Base-by-base conservation (phyloP, 2,888 invertebrate species). In the Agriopis aurantiaria region DNA sequence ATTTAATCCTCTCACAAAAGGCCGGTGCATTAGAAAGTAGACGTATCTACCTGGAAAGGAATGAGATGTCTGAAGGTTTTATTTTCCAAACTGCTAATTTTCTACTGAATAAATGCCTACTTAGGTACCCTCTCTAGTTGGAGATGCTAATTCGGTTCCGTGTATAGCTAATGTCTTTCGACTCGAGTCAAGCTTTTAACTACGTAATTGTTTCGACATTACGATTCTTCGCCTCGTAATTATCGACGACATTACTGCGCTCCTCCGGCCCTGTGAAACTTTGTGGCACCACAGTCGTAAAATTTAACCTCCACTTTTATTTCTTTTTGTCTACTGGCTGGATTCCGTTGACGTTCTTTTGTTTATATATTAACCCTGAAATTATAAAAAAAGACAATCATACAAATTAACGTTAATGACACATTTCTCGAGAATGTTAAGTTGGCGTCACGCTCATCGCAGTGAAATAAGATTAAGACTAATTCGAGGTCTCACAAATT, bases 401-500 rank as follows among this genome's bases (percentile, higher is more conserved):
- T 89, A 88, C 81, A 88, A 91, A 92, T 92, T 90, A 93, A 91
- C 88, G 88, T 88, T 93, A 92, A 93, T 93, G 93, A 92, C 92
- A 93, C 87, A 93, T 92, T 89, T 88, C 88, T 90, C 84, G 85
- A 82, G 85, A 87, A 85, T 85, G 83, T 83, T 83, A 82, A 83
- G 86, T 81, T 85, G 85, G 88, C 92, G 93, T 93, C 93, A 94
- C 94, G 92, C 92, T 93, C 91, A 84, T 89, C 88, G 85, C 83
- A 82, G 88, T 85, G 87, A 88, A 89, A 88, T 87, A 84, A 90
- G 88, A 91, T 92, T 91, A 91, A 88, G 91, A 91, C 91, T 93
- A 92, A 94, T 94, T 92, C 88, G 93, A 90, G 91, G 92, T 92
- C 91, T 90, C 82, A 88, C 88, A 94, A 94, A 94, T 94, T 93